Percentiles rank a stretch among this genome's conserved stretches.
Conservation (phyloP, 2,113 vertebrate species). For the Ctenodactylus gundi region DNA sequence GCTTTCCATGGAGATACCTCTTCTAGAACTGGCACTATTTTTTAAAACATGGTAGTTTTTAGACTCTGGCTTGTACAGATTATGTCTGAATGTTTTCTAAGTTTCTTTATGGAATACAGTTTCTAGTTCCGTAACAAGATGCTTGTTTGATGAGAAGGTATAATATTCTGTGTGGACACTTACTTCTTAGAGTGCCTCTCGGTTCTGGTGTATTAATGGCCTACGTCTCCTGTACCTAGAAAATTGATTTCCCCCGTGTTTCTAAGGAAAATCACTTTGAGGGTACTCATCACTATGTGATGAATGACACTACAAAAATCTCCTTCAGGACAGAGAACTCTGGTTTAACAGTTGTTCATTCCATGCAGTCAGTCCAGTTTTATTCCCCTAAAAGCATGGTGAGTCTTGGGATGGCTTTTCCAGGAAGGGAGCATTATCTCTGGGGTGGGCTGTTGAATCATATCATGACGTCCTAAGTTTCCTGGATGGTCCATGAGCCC, state of each 20-base stretch:
- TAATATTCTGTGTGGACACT: background rate
- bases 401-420: background rate
- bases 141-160: background rate
- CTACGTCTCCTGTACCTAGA: conserved; percentile 44
- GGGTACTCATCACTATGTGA: background rate
- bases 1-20: background rate
- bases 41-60: conserved; percentile 29
- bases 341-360: conserved; percentile 28
- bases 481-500: too few relatives aligned
- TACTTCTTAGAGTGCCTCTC: conserved; percentile 35
- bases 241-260: conserved; percentile 65
- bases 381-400: background rate
- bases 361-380: background rate
- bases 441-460: too few relatives aligned
- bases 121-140: conserved; percentile 15
- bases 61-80: background rate
- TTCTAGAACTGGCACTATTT: conserved; percentile 13
- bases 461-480: too few relatives aligned
- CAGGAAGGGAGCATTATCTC: too few relatives aligned
- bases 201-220: conserved; percentile 25
- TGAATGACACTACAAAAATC: conserved; percentile 43
- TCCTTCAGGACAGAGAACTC: background rate
- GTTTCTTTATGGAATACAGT: conserved; percentile 7
- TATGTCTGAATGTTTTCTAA: background rate
- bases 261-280: conserved; percentile 70